Evolutionary conservation across 2,797 vertebrate species (phyloP), one percentile per base, ranked within the genome.

Genomic region (Smutsia gigantea): DNA sequence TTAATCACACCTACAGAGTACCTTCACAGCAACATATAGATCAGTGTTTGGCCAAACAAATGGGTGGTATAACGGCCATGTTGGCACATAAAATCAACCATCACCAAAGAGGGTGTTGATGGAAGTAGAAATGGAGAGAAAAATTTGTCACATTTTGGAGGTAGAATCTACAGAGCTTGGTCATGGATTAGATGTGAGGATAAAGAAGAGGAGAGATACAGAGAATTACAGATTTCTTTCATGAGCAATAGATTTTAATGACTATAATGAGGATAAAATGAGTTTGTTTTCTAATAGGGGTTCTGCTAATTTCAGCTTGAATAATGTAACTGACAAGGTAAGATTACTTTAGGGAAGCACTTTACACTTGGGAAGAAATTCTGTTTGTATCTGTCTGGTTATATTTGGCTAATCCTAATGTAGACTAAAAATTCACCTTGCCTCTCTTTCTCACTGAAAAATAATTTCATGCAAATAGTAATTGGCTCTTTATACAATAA

Each of bases 381-480:
- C 37, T 87, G 63, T 87, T 94, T 82, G 61, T 90, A 78, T 90
- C 25, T 82, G 3, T 85, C 55, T 72, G 25, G 14, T 88, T 79
- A 25, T 90, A 89, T 91, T 90, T 95, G 37, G 61, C 59, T 77
- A 66, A 75, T 96, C 13, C 69, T 78, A 91, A 88, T 42, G 19
- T 61, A 69, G 69, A 89, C n/a, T 72, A 83, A 89, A 97, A 93
- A 53, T 88, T 95, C 27, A 87, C 77, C 68, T 95, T 96, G 12
- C 23, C 59, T 79, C 59, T 94, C 64, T 78, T 87, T 89, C 90
- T 81, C n/a, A 86, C 78, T 49, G 19, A 95, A 63, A 96, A 94
- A 94, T 93, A 96, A 94, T 90, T 89, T 83, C 49, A 93, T 46
- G 49, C 29, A 88, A 96, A 93, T 89, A 93, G 66, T 79, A 95